Conservation (phyloP, 2,113 vertebrate species). For the Gallinago paraguaiae region DNA sequence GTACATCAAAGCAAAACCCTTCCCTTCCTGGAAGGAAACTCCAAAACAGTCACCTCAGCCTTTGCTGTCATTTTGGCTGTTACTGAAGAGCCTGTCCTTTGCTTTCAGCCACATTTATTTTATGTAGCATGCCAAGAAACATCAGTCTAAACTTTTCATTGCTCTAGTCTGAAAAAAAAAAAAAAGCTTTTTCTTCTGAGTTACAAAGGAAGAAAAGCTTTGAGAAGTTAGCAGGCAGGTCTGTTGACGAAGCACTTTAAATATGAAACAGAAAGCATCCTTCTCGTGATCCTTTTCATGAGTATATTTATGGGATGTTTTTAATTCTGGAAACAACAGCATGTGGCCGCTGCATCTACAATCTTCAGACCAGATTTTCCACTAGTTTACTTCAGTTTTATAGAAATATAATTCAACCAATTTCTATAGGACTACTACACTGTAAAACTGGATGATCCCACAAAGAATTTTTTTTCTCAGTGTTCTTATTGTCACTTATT, state of each 20-base stretch:
- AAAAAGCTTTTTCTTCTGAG: not conserved
- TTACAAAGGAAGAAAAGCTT: not conserved
- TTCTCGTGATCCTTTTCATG: not conserved
- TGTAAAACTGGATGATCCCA: not conserved
- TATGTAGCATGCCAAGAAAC: not conserved
- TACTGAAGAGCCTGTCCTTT: not conserved
- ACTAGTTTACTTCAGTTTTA: not conserved
- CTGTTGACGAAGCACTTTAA: not conserved
- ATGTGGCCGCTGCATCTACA: not conserved
- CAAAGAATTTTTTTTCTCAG: not conserved
- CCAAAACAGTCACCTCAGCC: not conserved
- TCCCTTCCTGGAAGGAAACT: not conserved
- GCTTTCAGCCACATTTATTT: not conserved
- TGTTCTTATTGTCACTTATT: not conserved
- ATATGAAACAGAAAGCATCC: not conserved
- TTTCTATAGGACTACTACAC: not conserved
- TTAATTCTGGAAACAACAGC: constrained; percentile 1
- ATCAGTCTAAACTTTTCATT: constrained; percentile 20
- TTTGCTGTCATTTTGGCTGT: not conserved
- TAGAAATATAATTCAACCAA: not conserved
- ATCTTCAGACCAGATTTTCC: not conserved
- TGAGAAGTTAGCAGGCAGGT: constrained; percentile 6
- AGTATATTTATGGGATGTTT: not conserved
- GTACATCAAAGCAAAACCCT: not conserved
- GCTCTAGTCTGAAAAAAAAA: not conserved